Evolutionary conservation across 2,113 vertebrate genomes (phyloP).

Genomic region (Murina feae): DNA sequence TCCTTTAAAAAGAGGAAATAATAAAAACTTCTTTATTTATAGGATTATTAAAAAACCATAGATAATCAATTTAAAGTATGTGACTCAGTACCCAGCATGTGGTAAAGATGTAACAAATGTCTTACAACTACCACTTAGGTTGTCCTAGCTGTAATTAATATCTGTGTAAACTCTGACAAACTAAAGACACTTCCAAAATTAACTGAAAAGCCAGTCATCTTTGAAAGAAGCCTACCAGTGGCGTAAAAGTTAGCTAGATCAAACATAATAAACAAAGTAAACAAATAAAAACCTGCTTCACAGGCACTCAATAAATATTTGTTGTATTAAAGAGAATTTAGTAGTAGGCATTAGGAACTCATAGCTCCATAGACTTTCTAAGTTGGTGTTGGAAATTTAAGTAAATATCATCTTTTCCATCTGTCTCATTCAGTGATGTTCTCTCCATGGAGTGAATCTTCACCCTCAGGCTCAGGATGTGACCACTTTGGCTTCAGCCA

Average conservation of each 20-base stretch:
- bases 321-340: neutral
- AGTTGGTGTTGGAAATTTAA: neutral
- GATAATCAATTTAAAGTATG: neutral
- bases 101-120: neutral
- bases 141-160: neutral
- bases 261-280: conserved; percentile 25
- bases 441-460: neutral
- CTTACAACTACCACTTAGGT: neutral
- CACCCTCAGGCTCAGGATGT: neutral
- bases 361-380: neutral
- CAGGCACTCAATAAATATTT: neutral
- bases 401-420: neutral
- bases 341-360: neutral
- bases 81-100: neutral
- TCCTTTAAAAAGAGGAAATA: neutral
- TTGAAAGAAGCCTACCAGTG: neutral
- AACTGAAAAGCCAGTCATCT: neutral
- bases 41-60: neutral
- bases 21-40: neutral
- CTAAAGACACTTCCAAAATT: neutral
- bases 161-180: neutral
- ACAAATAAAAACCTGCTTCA: neutral
- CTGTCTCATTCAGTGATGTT: neutral
- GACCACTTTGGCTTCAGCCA: neutral
- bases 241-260: neutral